Evolutionary conservation across 92 coral and sea anemone species (phyloP), one percentile per base, ranked within the genome.

Genomic region (Heteractis magnifica): DNA sequence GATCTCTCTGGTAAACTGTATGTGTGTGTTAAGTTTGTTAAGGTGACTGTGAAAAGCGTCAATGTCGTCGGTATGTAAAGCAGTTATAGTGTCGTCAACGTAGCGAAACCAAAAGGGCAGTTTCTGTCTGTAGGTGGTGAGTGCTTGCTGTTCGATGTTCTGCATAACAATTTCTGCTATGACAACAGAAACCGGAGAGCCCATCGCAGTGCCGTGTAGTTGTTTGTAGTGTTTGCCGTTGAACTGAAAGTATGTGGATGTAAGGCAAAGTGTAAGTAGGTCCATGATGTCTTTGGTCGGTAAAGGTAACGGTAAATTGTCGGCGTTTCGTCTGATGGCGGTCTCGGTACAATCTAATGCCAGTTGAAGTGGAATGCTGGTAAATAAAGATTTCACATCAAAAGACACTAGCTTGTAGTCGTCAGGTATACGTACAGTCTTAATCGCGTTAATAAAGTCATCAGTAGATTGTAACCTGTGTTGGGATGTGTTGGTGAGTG

Each of bases 351-450:
- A n/a, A n/a, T n/a, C n/a, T n/a, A n/a, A n/a, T n/a, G n/a, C n/a
- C n/a, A n/a, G n/a, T n/a, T n/a, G n/a, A n/a, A n/a, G n/a, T n/a
- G n/a, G n/a, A n/a, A n/a, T n/a, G n/a, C n/a, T n/a, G 77, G 88
- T 83, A 65, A 87, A 87, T 80, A 88, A 78, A 48, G 91, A 88
- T 77, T 76, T 88, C 13, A n/a, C n/a, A n/a, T n/a, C 60, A 56
- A 56, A 56, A 56, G 60, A 56, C 60, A 56, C 60, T 56, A 56
- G 60, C 12, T 4, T 56, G 60, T 56, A 56, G 12, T 56, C 60
- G 60, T 56, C 60, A 56, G 60, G 60, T 56, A 56, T 56, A 15
- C 60, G 60, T 56, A 56, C 60, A 56, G 60, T 56, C 60, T 88
- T 83, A 75, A 83, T 83, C 10, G 80, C 78, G 73, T 84, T 77